A percentile compares a stretch with the other conserved stretches of the same genome.
Evolutionary conservation across 2,888 invertebrate genomes (phyloP).

Genomic region (Acleris laterana): DNA sequence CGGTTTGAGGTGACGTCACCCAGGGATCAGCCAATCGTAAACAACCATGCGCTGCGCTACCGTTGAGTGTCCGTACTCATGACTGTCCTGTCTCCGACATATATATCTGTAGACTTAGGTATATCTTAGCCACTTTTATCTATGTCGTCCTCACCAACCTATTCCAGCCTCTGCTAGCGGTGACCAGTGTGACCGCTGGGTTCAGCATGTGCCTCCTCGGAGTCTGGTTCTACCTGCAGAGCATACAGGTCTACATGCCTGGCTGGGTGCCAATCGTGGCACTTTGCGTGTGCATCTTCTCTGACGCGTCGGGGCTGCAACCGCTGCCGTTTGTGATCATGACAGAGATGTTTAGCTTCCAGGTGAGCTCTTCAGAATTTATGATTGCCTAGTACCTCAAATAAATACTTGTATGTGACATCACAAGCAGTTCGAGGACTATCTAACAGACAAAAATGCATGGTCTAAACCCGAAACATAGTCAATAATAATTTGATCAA

Average conservation of each 20-base stretch:
- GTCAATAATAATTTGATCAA: no score
- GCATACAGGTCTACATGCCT: constrained; percentile 56
- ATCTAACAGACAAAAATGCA: no score
- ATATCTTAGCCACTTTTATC: no score
- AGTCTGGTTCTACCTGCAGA: constrained; percentile 74
- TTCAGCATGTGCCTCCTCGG: constrained; percentile 75
- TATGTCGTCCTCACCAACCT: no score
- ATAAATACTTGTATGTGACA: no score
- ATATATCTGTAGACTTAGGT: no score
- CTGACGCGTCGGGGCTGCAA: constrained; percentile 73
- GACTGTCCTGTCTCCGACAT: constrained; percentile 3
- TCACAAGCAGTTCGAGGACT: no score
- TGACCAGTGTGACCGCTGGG: constrained; percentile 73
- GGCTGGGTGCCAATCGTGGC: constrained; percentile 77
- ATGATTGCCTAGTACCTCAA: background rate
- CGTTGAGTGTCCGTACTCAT: background rate
- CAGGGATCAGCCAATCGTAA: constrained; percentile 1
- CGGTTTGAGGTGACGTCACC: background rate
- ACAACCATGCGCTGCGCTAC: background rate
- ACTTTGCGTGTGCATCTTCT: constrained; percentile 68
- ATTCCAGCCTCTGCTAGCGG: constrained; percentile 70
- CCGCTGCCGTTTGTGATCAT: constrained; percentile 77
- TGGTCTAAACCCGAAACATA: no score
- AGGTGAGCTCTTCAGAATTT: constrained; percentile 52
- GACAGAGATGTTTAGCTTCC: constrained; percentile 80